Conservation (phyloP, 1,140 invertebrate genomes). For the Cotesia chilonis region DNA sequence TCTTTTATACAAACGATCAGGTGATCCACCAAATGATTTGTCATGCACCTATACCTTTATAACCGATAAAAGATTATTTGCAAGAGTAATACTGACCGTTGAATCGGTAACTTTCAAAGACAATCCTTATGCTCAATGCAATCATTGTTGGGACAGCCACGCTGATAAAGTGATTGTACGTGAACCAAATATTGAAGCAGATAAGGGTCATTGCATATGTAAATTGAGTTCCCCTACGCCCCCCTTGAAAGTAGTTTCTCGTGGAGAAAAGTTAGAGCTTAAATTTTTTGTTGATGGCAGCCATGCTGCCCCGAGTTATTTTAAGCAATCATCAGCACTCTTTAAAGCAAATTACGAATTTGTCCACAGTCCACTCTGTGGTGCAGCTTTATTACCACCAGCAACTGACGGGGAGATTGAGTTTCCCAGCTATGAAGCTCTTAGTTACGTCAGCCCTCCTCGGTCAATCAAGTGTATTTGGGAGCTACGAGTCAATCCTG, state of each 20-base stretch:
- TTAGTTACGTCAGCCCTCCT: conserved; percentile 78
- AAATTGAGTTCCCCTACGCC: conserved; percentile 66
- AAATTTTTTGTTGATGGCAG: conserved; percentile 82
- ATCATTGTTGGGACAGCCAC: conserved; percentile 83
- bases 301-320: conserved; percentile 84
- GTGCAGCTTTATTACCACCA: conserved; percentile 79
- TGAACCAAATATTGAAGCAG: conserved; percentile 69
- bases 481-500: conserved; percentile 82
- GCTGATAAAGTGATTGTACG: conserved; percentile 81
- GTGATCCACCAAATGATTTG: conserved; percentile 71
- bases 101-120: conserved; percentile 76
- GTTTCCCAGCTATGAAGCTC: conserved; percentile 84
- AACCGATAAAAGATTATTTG: conserved; percentile 80
- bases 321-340: conserved; percentile 82
- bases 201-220: conserved; percentile 66
- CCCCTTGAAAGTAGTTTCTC: conserved; percentile 75
- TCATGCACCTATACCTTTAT: conserved; percentile 84
- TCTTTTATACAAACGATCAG: conserved; percentile 81
- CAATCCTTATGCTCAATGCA: conserved; percentile 81
- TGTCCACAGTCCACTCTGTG: conserved; percentile 86
- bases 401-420: conserved; percentile 83
- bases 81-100: conserved; percentile 79
- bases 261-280: conserved; percentile 79
- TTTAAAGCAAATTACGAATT: conserved; percentile 88
- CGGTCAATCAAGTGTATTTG: conserved; percentile 86